These are phyloP conservation scores for Conops quadrifasciatus DNA, from an alignment of 2,888 invertebrate species.

Conservation along the genomic window DNA sequence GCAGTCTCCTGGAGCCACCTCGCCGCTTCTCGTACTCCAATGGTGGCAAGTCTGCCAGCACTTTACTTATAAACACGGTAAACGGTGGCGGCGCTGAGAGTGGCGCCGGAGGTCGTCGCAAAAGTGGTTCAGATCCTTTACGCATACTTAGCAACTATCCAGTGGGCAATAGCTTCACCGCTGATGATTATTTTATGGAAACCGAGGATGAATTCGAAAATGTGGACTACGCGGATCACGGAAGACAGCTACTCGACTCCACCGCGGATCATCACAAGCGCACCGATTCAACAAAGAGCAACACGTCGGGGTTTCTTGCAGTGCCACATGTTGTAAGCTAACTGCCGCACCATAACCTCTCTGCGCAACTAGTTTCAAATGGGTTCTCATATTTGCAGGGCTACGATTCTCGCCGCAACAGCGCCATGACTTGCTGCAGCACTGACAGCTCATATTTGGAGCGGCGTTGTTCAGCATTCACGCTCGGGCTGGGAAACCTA, in stretches of 20 bases:
- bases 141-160: constrained; percentile 65
- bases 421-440: constrained; percentile 85
- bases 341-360: too few relatives aligned
- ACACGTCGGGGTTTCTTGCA: constrained; percentile 62
- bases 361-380: too few relatives aligned
- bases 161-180: constrained; percentile 65
- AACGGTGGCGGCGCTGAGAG: constrained; percentile 49
- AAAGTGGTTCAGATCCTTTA: constrained; percentile 71
- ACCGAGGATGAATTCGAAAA: constrained; percentile 66
- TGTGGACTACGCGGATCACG: constrained; percentile 66
- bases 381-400: constrained; percentile 50
- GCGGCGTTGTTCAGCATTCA: constrained; percentile 81
- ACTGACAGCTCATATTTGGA: constrained; percentile 86
- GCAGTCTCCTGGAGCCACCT: constrained; percentile 75
- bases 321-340: constrained; percentile 62
- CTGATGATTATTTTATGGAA: constrained; percentile 65
- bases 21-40: constrained; percentile 69
- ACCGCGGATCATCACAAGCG: constrained; percentile 53
- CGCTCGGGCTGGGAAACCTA: constrained; percentile 74
- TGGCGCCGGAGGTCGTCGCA: constrained; percentile 70
- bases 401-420: constrained; percentile 71
- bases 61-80: constrained; percentile 33
- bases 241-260: constrained; percentile 49
- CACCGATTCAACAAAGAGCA: constrained; percentile 61
- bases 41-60: constrained; percentile 52